Evolutionary conservation across 1,140 invertebrate genomes (phyloP).

Genomic region (Drosophila sproati): DNA sequence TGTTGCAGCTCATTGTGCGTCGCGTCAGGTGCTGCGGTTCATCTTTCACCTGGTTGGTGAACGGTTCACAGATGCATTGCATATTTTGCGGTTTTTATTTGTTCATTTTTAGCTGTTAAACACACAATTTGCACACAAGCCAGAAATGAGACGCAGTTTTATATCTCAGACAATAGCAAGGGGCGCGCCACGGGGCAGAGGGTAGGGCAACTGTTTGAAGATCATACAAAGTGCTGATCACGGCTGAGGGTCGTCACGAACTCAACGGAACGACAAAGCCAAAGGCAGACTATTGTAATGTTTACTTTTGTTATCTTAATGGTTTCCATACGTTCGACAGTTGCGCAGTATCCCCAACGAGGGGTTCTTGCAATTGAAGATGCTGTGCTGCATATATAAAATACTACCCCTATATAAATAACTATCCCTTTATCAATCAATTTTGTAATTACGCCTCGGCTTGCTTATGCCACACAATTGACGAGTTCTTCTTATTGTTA

Average conservation of each 20-base stretch:
- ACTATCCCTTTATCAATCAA: conserved; percentile 1
- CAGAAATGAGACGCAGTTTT: conserved; percentile 26
- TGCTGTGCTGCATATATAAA: too few relatives aligned
- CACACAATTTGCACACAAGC: conserved; percentile 49
- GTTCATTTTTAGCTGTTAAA: conserved; percentile 2
- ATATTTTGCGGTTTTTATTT: conserved; percentile 58
- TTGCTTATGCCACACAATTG: neutral
- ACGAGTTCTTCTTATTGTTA: neutral
- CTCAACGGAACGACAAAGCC: neutral
- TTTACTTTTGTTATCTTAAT: conserved; percentile 57
- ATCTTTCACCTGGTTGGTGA: conserved; percentile 75
- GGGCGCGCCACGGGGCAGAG: neutral
- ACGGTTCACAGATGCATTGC: conserved; percentile 56
- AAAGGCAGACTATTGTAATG: conserved; percentile 20
- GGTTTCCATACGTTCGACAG: conserved; percentile 13
- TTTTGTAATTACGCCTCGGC: conserved; percentile 9
- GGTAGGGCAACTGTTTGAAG: conserved; percentile 30
- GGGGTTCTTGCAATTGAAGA: neutral
- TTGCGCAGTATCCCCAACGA: neutral
- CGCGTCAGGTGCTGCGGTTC: conserved; percentile 51
- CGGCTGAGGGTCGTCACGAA: conserved; percentile 48
- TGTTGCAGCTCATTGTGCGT: conserved; percentile 58
- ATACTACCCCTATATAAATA: too few relatives aligned
- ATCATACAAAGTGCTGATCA: conserved; percentile 43
- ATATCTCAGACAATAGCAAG: conserved; percentile 5